These are phyloP conservation scores for Pyralis farinalis DNA, from an alignment of 2,888 invertebrate genomes.

Conservation along the genomic window DNA sequence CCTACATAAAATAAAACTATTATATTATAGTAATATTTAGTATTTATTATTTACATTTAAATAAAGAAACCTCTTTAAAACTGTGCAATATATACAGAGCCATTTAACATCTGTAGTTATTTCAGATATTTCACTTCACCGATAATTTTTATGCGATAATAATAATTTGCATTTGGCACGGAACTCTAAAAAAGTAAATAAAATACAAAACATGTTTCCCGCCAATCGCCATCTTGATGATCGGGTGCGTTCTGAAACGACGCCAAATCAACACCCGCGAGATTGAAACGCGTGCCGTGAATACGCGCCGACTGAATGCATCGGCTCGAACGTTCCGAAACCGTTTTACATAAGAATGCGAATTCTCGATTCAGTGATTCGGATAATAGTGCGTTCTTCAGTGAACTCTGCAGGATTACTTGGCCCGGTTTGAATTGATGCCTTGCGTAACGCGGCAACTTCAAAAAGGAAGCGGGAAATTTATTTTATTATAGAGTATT, in stretches of 20 bases:
- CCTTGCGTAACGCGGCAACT: conserved; percentile 27
- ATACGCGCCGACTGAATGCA: conserved; percentile 49
- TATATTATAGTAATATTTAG: too few relatives aligned
- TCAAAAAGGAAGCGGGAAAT: conserved; percentile 43
- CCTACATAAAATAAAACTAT: too few relatives aligned
- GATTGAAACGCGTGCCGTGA: conserved; percentile 67
- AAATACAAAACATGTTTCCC: conserved; percentile 30
- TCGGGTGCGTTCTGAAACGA: conserved; percentile 46
- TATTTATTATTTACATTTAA: too few relatives aligned
- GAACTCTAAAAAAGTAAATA: conserved; percentile 11
- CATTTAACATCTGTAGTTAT: too few relatives aligned
- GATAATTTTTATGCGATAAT: too few relatives aligned
- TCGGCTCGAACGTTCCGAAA: conserved; percentile 31
- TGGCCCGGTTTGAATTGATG: conserved; percentile 27
- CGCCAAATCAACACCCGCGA: conserved; percentile 56
- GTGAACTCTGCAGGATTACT: conserved; percentile 50
- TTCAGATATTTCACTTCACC: too few relatives aligned
- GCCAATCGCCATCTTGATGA: conserved; percentile 53
- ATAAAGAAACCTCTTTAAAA: too few relatives aligned
- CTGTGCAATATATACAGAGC: too few relatives aligned
- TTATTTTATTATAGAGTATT: too few relatives aligned
- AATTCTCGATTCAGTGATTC: conserved; percentile 63
- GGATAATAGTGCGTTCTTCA: conserved; percentile 61
- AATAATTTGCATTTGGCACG: too few relatives aligned
- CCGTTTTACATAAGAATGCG: conserved; percentile 69